A percentile compares a stretch with the other conserved stretches of the same genome.
These are phyloP conservation scores for Daktulosphaira vitifoliae DNA, from an alignment of 1,140 invertebrate genomes.

Conservation along the genomic window DNA sequence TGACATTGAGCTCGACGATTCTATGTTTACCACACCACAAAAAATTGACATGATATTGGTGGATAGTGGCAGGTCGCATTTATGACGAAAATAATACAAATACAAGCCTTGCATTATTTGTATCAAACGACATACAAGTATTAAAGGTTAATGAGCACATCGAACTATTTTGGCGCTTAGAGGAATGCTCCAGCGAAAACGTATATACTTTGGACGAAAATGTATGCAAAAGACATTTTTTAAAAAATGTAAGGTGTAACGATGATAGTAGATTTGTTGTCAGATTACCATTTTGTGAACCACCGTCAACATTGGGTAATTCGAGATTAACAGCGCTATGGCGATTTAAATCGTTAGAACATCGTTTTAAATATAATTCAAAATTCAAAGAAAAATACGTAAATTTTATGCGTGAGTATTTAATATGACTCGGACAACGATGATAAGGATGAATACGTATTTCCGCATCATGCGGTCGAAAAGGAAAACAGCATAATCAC, in stretches of 20 bases:
- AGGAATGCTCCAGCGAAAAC: not conserved
- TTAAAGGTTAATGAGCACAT: not conserved
- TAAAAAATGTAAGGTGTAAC: not conserved
- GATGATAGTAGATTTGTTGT: no score
- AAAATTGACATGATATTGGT: slow-evolving; percentile 8
- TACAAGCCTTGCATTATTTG: not conserved
- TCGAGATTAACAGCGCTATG: not conserved
- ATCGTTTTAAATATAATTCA: no score
- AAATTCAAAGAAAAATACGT: not conserved
- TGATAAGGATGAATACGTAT: no score
- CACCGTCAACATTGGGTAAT: not conserved
- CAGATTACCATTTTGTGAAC: not conserved
- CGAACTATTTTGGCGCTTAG: not conserved
- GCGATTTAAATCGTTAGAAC: not conserved
- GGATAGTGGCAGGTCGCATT: not conserved
- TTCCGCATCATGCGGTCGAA: no score
- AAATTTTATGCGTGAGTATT: slow-evolving; percentile 42
- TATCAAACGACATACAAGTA: not conserved
- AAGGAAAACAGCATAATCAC: no score
- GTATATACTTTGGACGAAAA: not conserved
- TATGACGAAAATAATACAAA: not conserved
- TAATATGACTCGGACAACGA: not conserved
- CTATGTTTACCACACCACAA: no score
- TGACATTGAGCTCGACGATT: no score
- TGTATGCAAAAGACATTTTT: not conserved